Evolutionary conservation across 2,113 vertebrate species (phyloP), one percentile per base, ranked within the genome.

Genomic region (Cichladusa arquata): DNA sequence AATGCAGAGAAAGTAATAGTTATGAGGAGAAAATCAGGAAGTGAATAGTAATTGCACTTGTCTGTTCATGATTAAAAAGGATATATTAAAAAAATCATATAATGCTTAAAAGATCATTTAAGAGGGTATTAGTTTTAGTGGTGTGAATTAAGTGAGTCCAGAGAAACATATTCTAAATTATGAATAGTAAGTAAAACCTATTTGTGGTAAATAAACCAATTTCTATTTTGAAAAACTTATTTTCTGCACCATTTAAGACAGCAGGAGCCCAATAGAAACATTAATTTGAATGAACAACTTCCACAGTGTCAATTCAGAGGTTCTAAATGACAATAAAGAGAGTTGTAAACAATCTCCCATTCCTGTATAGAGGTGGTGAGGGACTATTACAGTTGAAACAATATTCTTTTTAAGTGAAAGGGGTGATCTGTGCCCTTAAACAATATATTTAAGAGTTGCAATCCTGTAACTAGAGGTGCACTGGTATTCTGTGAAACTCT

Each of bases 231-330:
- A 92, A 96, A 95, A 93, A 67, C 11, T 16, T 93, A 76, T 90
- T 96, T 72, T 90, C 86, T 77, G 64, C 76, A 67, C 57, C 65
- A 94, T 73, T 90, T 70, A 88, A 88, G n/a, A 94, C 82, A 79
- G 65, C 66, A 92, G 85, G 56, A 90, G 69, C 34, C 91, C 69
- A 96, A 84, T 14, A 93, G 67, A 86, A 95, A 90, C 38, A 67
- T 72, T 87, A 94, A 93, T 94, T 90, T 94, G 81, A 95, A 96
- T 76, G 50, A 94, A 65, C 92, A 67, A 11, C 58, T 70, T 94
- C n/a, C 29, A 76, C 28, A 74, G 60, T 84, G 81, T 85, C 74
- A 73, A 83, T 79, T 96, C 83, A 74, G 87, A 94, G n/a, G 33
- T 94, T 82, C 62, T 93, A 94, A 96, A 86, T 96, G 66, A 92